These are phyloP conservation scores for Patella caerulea DNA, from an alignment of 2,888 invertebrate genomes.

Conservation along the genomic window DNA sequence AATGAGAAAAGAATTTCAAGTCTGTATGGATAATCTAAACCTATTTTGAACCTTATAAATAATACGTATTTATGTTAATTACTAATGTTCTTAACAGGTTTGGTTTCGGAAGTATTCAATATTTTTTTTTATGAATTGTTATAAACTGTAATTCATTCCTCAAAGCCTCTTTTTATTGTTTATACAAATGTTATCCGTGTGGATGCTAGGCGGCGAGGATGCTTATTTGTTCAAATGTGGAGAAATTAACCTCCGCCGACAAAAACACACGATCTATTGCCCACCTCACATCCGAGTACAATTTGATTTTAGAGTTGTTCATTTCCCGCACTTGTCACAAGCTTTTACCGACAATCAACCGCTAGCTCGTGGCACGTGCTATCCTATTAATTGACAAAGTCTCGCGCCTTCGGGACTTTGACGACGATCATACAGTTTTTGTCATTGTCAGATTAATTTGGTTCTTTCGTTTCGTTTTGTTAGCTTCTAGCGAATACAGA, in stretches of 20 bases:
- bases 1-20: too few species aligned
- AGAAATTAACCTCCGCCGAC: background rate
- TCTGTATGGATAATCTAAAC: too few species aligned
- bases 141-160: too few species aligned
- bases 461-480: background rate
- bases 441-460: background rate
- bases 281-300: background rate
- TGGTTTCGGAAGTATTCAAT: too few species aligned
- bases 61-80: too few species aligned
- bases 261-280: constrained; percentile 2
- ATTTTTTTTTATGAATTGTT: too few species aligned
- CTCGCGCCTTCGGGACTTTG: background rate
- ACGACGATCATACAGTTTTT: background rate
- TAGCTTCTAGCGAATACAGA: background rate
- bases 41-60: too few species aligned
- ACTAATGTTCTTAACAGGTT: too few species aligned
- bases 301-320: constrained; percentile 18
- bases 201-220: too few species aligned
- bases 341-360: constrained; percentile 20
- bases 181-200: too few species aligned
- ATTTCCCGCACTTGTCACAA: constrained; percentile 22
- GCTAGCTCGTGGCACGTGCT: constrained; percentile 9
- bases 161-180: too few species aligned
- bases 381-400: constrained; percentile 1
- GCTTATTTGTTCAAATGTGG: background rate